Conservation (phyloP, 2,113 vertebrate species). For the Clarias batrachus region DNA sequence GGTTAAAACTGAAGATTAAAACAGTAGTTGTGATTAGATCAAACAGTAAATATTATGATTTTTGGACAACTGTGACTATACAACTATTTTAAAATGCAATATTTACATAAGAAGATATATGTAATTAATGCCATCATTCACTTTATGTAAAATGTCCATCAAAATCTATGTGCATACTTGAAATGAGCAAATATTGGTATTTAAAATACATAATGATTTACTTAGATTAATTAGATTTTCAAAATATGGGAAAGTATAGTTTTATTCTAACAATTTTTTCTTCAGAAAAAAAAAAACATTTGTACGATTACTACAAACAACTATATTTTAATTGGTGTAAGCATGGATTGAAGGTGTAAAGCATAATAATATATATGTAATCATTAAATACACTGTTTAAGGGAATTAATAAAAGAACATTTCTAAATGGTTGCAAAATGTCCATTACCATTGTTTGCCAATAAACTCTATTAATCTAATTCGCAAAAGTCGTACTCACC, state of each 20-base stretch:
- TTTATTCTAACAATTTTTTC: neutral
- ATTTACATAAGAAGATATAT: neutral
- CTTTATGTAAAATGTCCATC: neutral
- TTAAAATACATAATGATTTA: neutral
- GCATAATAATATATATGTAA: neutral
- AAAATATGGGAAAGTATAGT: neutral
- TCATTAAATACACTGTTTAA: neutral
- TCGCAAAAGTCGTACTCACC: neutral
- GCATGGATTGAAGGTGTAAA: neutral
- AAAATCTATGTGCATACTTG: neutral
- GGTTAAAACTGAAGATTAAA: neutral
- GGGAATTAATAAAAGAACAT: neutral
- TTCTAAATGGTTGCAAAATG: neutral
- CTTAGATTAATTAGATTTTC: neutral
- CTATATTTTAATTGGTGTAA: neutral
- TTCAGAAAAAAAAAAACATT: neutral
- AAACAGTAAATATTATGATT: neutral
- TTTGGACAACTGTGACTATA: neutral
- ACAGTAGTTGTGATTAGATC: neutral
- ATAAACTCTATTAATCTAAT: neutral
- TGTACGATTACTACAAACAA: neutral
- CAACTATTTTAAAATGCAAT: neutral
- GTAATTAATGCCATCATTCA: neutral
- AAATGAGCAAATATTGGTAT: neutral
- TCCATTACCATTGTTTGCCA: neutral